These are phyloP conservation scores for Drosophila ogumai DNA, from an alignment of 1,140 invertebrate species.

Conservation along the genomic window DNA sequence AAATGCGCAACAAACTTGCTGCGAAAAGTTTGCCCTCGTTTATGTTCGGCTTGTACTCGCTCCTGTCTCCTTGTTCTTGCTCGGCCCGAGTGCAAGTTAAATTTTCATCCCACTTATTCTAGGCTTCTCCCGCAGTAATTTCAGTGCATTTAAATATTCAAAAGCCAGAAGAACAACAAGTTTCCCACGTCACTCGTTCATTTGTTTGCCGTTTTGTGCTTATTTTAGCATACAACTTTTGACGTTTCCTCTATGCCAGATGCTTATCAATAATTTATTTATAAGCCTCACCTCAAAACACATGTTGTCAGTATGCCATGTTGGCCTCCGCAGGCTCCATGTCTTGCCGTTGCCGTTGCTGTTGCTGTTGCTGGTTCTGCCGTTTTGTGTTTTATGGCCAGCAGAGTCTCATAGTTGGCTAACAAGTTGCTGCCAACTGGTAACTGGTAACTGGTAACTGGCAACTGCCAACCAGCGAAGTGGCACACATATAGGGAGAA, in stretches of 20 bases:
- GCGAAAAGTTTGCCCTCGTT: constrained; percentile 45
- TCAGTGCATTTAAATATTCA: constrained; percentile 74
- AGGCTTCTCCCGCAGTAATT: constrained; percentile 49
- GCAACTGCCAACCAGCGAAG: constrained; percentile 47
- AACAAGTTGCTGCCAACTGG: constrained; percentile 67
- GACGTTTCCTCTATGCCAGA: constrained; percentile 81
- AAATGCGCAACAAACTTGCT: constrained; percentile 66
- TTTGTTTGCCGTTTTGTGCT: constrained; percentile 57
- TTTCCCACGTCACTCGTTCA: constrained; percentile 31
- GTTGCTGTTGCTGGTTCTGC: constrained; percentile 16
- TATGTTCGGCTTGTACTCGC: constrained; percentile 22
- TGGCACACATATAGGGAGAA: constrained; percentile 16
- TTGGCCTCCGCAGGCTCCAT: constrained; percentile 30
- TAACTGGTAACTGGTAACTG: constrained; percentile 52
- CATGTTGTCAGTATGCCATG: constrained; percentile 78
- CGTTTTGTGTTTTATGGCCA: constrained; percentile 65
- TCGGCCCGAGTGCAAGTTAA: constrained; percentile 50
- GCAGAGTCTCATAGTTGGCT: constrained; percentile 71
- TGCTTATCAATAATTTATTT: constrained; percentile 84
- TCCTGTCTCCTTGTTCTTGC: constrained; percentile 14
- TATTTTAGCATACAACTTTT: constrained; percentile 81
- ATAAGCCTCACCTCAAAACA: constrained; percentile 83
- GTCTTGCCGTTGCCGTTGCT: not conserved
- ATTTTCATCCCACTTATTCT: constrained; percentile 47
- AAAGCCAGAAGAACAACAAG: constrained; percentile 57